Base-by-base conservation (phyloP, 1,140 invertebrate genomes). In the Drosophila yakuba region DNA sequence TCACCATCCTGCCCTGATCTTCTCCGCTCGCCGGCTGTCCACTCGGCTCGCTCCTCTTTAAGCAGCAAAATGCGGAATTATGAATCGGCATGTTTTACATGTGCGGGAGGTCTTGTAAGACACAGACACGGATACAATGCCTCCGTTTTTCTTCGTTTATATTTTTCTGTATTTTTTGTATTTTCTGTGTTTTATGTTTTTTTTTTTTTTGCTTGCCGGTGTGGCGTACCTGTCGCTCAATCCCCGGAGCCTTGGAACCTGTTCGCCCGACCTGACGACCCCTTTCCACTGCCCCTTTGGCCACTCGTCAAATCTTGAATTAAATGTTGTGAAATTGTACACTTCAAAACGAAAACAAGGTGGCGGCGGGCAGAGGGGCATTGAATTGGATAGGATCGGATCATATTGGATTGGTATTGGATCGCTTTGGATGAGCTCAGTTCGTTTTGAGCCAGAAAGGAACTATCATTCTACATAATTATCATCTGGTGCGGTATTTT, bases 31-130 rank as follows among this genome's bases (percentile, higher is more conserved):
- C 38, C 15, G 20, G 20, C 32, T 48, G 67, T 69, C 63, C 50
- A 69, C 67, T 48, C 62, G 44, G 59, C 50, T 71, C 66, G 71
- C 83, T 88, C 64, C 79, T 89, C 62, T 66, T 80, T 69, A 68
- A 78, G 66, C 73, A 60, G 74, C 59, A 66, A 88, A 89, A 74
- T 80, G 80, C 83, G 71, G 84, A 91, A 91, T 91, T 91, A 91
- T 91, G 89, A 91, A 91, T 91, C 89, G 89, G 89, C 89, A 91
- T 88, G 83, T 91, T 91, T 91, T 88, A 89, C 89, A 91, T 91
- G 83, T 85, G 89, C 83, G 89, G 89, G 89, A 91, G 89, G 83
- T 91, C 89, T 89, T 88, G 84, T 88, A 86, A 80, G 68, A 36
- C 25, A 52, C n/a, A 73, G 32, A 32, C 23, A 44, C 23, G 38